Percentiles rank a stretch among this genome's conserved stretches.
phyloP scores from a whole-genome alignment of 2,797 vertebrate genomes.

The Sebastes oblongus region DNA sequence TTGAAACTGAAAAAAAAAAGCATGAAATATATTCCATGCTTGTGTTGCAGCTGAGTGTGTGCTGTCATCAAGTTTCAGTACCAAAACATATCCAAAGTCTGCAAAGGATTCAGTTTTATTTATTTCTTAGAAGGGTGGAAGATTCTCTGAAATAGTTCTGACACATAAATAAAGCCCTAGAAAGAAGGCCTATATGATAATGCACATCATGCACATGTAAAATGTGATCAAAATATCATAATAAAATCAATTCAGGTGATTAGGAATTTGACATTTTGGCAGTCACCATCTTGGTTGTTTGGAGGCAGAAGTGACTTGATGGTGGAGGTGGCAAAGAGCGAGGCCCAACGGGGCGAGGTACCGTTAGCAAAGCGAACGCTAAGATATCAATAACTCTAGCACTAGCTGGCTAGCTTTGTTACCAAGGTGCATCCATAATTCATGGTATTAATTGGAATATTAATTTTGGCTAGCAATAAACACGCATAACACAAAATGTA shows the following conservation, averaged over 20 bases:
- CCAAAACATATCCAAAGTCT: not conserved
- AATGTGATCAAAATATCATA: not conserved
- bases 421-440: not conserved
- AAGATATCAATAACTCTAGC: not conserved
- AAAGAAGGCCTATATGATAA: not conserved
- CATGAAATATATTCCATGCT: not conserved
- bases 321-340: not conserved
- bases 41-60: not conserved
- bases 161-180: accelerated
- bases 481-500: not conserved
- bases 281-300: not conserved
- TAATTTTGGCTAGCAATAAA: not conserved
- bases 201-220: not conserved
- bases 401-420: too few relatives aligned
- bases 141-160: not conserved
- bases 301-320: not conserved
- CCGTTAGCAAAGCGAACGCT: not conserved
- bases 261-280: not conserved
- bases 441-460: not conserved
- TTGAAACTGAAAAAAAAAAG: not conserved
- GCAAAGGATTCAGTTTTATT: not conserved
- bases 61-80: not conserved
- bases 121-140: not conserved
- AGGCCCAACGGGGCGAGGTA: not conserved
- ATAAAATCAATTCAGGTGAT: not conserved